Percentiles rank a stretch among this genome's conserved stretches.
These are phyloP conservation scores for Cichladusa arquata DNA, from an alignment of 2,113 vertebrate species.

Conservation along the genomic window DNA sequence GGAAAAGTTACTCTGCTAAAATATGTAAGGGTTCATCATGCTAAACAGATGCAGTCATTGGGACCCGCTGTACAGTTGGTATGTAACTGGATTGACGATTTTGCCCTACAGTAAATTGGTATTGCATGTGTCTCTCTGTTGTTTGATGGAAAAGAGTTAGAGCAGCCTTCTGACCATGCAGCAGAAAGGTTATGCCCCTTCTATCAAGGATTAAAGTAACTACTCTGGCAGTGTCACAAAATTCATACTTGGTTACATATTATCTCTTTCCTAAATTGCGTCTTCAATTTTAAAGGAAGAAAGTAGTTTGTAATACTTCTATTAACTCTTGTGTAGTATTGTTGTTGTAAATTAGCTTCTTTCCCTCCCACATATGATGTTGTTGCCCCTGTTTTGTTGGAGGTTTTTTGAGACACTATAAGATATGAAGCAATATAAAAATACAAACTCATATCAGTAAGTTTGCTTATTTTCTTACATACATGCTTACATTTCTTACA, in stretches of 20 bases:
- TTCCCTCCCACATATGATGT: fast-evolving
- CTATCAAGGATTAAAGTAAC: background rate
- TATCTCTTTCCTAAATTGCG: background rate
- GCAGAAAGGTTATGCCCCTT: background rate
- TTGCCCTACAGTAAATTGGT: background rate
- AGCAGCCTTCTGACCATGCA: background rate
- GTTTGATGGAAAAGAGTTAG: background rate
- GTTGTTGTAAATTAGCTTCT: background rate
- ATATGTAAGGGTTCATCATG: background rate
- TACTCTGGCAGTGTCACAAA: background rate
- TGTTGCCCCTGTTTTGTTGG: background rate
- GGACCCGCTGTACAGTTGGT: background rate
- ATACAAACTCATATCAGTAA: background rate
- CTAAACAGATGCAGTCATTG: background rate
- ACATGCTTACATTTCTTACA: background rate
- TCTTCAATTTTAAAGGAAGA: background rate
- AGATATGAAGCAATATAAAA: background rate
- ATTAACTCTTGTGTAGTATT: background rate
- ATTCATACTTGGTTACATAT: background rate
- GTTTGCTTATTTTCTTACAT: background rate
- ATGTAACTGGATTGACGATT: background rate
- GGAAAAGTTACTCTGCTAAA: background rate
- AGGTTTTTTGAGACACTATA: background rate
- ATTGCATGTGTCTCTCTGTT: background rate
- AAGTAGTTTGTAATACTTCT: background rate